Base-by-base conservation (phyloP, 2,113 vertebrate species). In the Hiodon alosoides region DNA sequence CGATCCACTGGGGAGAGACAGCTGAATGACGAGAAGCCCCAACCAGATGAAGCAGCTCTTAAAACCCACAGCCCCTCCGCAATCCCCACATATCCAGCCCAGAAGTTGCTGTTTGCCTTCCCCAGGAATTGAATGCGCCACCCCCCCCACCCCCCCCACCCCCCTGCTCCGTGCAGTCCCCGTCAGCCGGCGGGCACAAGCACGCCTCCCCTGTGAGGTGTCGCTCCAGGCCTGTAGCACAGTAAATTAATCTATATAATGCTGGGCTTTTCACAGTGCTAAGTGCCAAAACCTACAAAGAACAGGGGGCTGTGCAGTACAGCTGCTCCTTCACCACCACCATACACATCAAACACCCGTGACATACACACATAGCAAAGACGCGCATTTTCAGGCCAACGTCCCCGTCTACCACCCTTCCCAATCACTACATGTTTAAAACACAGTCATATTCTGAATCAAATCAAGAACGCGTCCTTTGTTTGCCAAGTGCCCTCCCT, bases 231-330 rank as follows among this genome's bases (percentile, higher is more conserved):
- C 89, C 87, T 77, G 83, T 86, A 86, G 88, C 87, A 77, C 84
- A 89, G 83, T 87, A 88, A 87, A 90, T 91, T 90, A 90, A 91
- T 91, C 89, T 91, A 91, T 92, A 92, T 91, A 92, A 91, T 91
- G 89, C 85, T 86, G 86, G 86, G 86, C 90, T 90, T 88, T 89
- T 90, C 89, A 90, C 90, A 89, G 87, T 86, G 85, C 85, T 82
- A 87, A 90, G 87, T 90, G 89, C 87, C 87, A 85, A 90, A 87
- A 86, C 81, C 86, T 86, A 86, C 81, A 80, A 86, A 83, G 90
- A 86, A 87, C 88, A 89, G 86, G 78, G 84, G 88, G 31, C 85
- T 86, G 85, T 86, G 85, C 86, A 83, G 87, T 87, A 91, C 90
- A 91, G 86, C 89, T 90, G 88, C 90, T 87, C 87, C 82, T 80